phyloP scores from a whole-genome alignment of 2,797 vertebrate genomes.

The Macropodus opercularis region DNA sequence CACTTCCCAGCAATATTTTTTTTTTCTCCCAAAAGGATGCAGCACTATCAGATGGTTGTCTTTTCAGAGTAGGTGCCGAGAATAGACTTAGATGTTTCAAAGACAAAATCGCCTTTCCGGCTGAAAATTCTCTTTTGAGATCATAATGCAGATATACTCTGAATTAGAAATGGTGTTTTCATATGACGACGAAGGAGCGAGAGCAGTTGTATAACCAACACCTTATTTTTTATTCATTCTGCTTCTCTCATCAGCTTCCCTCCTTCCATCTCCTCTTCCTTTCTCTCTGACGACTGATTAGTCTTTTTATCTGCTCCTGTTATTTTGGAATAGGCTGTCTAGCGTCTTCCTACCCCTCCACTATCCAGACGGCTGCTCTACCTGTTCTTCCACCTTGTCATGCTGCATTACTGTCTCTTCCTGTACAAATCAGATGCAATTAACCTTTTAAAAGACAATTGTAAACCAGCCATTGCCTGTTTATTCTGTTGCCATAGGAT shows the following conservation, averaged over 20 bases:
- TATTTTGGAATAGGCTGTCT: constrained; percentile 51
- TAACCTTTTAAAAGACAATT: constrained; percentile 78
- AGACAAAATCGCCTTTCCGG: constrained; percentile 53
- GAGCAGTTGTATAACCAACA: constrained; percentile 35
- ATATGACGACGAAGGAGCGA: constrained; percentile 30
- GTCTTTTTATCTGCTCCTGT: constrained; percentile 64
- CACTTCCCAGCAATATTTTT: constrained; percentile 55
- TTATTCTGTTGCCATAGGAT: constrained; percentile 41
- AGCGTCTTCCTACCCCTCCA: constrained; percentile 48
- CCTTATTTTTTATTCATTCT: constrained; percentile 23
- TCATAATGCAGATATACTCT: constrained; percentile 51
- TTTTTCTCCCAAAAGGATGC: constrained; percentile 65
- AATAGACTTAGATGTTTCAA: constrained; percentile 68
- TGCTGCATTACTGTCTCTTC: constrained; percentile 76
- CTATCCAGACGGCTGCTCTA: constrained; percentile 54
- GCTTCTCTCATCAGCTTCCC: constrained; percentile 19
- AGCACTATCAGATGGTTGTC: constrained; percentile 64
- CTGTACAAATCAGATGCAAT: constrained; percentile 78
- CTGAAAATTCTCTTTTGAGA: constrained; percentile 54
- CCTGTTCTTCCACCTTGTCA: constrained; percentile 66
- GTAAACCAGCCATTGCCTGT: constrained; percentile 64
- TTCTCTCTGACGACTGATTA: constrained; percentile 64
- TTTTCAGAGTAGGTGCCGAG: constrained; percentile 52
- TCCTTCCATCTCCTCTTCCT: constrained; percentile 22
- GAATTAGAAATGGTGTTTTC: constrained; percentile 61